Evolutionary conservation across 1,140 invertebrate species (phyloP).

Genomic region (Apis florea): DNA sequence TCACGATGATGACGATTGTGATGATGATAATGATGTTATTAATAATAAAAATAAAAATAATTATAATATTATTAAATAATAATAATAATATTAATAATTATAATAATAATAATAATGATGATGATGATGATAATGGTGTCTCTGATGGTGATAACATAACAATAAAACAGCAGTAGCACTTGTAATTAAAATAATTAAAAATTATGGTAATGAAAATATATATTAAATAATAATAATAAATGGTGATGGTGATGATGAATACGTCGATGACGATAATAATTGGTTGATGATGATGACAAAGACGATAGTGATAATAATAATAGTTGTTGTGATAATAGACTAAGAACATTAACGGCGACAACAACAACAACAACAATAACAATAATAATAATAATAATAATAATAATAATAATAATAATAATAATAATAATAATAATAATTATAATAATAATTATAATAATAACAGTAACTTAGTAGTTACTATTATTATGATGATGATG

Average conservation of each 20-base stretch:
- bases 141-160: neutral
- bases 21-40: conserved; percentile 34
- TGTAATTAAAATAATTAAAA: conserved; percentile 50
- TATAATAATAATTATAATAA: conserved; percentile 50
- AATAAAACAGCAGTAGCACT: conserved; percentile 36
- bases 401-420: conserved; percentile 49
- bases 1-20: conserved; percentile 38
- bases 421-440: conserved; percentile 57
- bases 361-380: conserved; percentile 50
- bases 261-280: neutral
- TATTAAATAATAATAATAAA: conserved; percentile 53
- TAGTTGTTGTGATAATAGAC: conserved; percentile 34
- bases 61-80: neutral
- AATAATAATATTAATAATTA: conserved; percentile 4
- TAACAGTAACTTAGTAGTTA: conserved; percentile 43
- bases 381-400: conserved; percentile 43
- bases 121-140: conserved; percentile 24
- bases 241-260: conserved; percentile 31
- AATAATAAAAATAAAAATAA: neutral
- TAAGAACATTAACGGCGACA: conserved; percentile 6
- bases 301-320: conserved; percentile 11
- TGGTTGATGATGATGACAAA: conserved; percentile 43
- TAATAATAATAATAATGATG: conserved; percentile 18
- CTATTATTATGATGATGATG: conserved; percentile 26
- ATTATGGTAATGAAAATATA: conserved; percentile 52